Conservation (phyloP, 2,113 vertebrate genomes). For the Genyomyrus donnyi region DNA sequence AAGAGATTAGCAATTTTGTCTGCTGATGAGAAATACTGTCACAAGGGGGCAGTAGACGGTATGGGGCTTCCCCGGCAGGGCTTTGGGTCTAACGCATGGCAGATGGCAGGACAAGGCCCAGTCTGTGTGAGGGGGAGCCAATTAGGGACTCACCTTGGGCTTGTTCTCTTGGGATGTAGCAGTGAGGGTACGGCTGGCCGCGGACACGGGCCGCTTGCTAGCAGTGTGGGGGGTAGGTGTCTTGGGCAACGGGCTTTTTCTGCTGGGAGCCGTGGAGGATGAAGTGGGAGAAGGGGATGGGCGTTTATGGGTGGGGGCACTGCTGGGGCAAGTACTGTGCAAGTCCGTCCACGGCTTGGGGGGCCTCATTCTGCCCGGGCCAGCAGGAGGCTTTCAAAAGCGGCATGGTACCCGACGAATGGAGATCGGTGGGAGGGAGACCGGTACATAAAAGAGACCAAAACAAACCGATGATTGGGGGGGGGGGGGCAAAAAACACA, state of each 20-base stretch:
- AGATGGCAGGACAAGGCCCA: not conserved
- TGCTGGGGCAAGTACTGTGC: constrained; percentile 32
- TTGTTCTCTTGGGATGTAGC: constrained; percentile 55
- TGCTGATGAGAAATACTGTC: not conserved
- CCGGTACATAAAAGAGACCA: constrained; percentile 46
- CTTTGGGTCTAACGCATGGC: not conserved
- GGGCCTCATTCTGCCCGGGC: constrained; percentile 58
- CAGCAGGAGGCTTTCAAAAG: constrained; percentile 59
- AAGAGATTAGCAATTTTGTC: not conserved
- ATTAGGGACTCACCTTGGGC: constrained; percentile 73
- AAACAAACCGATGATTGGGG: constrained; percentile 40
- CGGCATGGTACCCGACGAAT: constrained; percentile 44
- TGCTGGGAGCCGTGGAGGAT: constrained; percentile 55
- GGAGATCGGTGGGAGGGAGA: constrained; percentile 35
- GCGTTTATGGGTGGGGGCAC: constrained; percentile 55
- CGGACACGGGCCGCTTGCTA: constrained; percentile 49
- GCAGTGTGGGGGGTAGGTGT: constrained; percentile 45
- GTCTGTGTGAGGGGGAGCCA: not conserved
- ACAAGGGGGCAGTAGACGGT: not conserved
- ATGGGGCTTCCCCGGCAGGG: not conserved
- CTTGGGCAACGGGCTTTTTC: constrained; percentile 67
- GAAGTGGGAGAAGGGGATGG: constrained; percentile 54
- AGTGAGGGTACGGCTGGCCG: constrained; percentile 39
- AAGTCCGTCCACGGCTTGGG: constrained; percentile 60
- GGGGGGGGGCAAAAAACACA: constrained; percentile 25